Conservation (phyloP, 2,797 vertebrate genomes). For the Chiloscyllium punctatum region DNA sequence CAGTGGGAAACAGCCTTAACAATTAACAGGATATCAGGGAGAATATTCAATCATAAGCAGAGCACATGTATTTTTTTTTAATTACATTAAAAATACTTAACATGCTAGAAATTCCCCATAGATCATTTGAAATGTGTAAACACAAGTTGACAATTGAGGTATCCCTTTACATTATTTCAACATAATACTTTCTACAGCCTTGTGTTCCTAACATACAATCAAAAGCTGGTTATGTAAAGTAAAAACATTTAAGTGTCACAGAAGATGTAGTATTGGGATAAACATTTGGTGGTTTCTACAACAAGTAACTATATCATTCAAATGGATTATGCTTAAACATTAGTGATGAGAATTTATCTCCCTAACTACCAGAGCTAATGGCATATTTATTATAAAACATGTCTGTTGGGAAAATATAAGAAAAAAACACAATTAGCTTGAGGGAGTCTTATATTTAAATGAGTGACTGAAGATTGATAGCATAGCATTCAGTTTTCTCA, state of each 20-base stretch:
- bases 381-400: background rate
- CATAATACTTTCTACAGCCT: background rate
- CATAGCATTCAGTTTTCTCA: background rate
- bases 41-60: background rate
- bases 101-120: background rate
- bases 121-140: background rate
- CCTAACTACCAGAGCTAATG: background rate
- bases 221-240: no score
- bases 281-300: background rate
- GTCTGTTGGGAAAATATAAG: background rate
- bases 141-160: background rate
- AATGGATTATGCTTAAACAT: background rate
- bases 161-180: background rate
- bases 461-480: background rate
- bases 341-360: background rate
- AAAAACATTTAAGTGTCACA: background rate
- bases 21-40: background rate
- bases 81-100: background rate
- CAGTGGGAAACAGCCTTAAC: background rate
- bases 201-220: background rate
- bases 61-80: background rate
- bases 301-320: background rate
- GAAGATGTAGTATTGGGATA: background rate
- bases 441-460: background rate
- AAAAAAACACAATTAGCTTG: background rate